Base-by-base conservation (phyloP, 2,888 invertebrate genomes). In the Harpalus rufipes region DNA sequence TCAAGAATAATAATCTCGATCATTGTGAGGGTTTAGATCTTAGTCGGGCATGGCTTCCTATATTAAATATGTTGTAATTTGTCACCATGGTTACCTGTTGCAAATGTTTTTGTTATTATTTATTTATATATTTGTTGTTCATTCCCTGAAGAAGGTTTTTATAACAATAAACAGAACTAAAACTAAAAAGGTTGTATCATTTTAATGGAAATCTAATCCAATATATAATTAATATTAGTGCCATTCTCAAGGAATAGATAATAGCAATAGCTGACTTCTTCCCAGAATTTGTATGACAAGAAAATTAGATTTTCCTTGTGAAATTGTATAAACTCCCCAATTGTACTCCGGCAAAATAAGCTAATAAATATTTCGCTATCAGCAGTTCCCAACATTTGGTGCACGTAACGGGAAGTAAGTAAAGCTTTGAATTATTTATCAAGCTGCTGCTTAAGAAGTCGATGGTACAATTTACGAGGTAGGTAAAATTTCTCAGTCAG, bases 401-500 rank as follows among this genome's bases (percentile, higher is more conserved):
- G 18, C 56, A 78, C n/a, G 58, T 44, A n/a, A 58, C 14, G 32
- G 78, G 21, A 74, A 74, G 72, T 44, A 74, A 78, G 78, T 12
- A 80, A 56, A 61, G 80, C 65, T 39, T 65, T 81, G 81, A 81
- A 81, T 81, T 63, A 81, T 81, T 61, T 81, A 81, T 81, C 65
- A 65, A 61, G 65, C 41, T 44, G 51, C 81, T 63, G 81, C 39
- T 81, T 65, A 61, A 81, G 81, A 63, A 63, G 65, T 63, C 81
- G 81, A 81, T 81, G 81, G 65, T 21, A 65, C 81, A 65, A 81
- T 81, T 81, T 81, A 81, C 81, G 81, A 81, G 81, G 44, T 65
- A 63, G 63, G 63, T 65, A 81, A 81, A 81, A 65, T 81, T 79
- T 65, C 79, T 41, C 7, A 41, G 61, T 10, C 80, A 78, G 78